These are phyloP conservation scores for Autographa gamma DNA, from an alignment of 2,888 invertebrate genomes.

Conservation along the genomic window DNA sequence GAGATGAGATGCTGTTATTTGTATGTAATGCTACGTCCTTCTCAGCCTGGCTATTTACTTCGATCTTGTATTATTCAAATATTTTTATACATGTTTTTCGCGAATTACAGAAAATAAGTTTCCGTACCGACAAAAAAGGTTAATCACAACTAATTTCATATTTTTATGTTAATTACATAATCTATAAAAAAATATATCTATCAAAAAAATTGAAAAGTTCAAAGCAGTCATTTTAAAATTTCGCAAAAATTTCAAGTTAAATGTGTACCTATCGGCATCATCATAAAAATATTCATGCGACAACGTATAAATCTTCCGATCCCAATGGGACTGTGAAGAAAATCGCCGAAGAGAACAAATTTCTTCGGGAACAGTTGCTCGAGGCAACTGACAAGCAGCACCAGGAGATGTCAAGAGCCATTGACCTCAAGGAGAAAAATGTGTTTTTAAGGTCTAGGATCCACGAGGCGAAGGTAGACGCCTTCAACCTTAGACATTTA, in stretches of 20 bases:
- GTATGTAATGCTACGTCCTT: background rate
- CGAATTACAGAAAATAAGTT: too few species aligned
- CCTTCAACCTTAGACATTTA: slow-evolving; percentile 58
- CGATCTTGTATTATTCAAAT: background rate
- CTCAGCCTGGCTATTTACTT: background rate
- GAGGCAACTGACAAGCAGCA: slow-evolving; percentile 79
- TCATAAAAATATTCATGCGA: slow-evolving; percentile 47
- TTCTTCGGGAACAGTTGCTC: slow-evolving; percentile 63
- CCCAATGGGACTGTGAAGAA: slow-evolving; percentile 46
- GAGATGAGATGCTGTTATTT: background rate
- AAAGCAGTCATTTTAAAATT: background rate
- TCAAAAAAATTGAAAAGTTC: slow-evolving; percentile 4
- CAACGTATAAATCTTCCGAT: slow-evolving; percentile 31
- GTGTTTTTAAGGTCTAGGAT: slow-evolving; percentile 62
- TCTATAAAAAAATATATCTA: background rate
- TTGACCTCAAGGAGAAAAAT: slow-evolving; percentile 77
- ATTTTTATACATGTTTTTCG: background rate
- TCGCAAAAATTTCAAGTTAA: slow-evolving; percentile 53
- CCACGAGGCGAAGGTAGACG: slow-evolving; percentile 65
- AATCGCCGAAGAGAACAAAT: slow-evolving; percentile 66
- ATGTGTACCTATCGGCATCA: slow-evolving; percentile 50
- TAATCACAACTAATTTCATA: background rate
- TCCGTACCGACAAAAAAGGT: background rate
- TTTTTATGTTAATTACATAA: background rate
- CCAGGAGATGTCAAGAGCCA: slow-evolving; percentile 82